Evolutionary conservation across 2,888 invertebrate species (phyloP), one percentile per base, ranked within the genome.

Genomic region (Monochamus alternatus): DNA sequence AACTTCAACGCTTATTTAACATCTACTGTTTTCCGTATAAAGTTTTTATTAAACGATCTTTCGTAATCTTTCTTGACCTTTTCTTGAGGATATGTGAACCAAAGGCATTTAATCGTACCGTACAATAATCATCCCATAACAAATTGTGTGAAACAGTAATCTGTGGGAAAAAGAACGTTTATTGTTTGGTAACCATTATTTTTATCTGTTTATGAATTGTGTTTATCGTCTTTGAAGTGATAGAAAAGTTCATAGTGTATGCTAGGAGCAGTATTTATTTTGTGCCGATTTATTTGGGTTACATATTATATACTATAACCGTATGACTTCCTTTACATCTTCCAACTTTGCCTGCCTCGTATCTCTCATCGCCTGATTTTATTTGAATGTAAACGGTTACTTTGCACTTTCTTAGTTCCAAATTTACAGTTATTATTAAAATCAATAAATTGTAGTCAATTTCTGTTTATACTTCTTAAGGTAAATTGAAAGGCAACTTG

Each of bases 61-160:
- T n/a, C 14, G 47, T 43, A 43, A 63, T 63, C 62, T n/a, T 63
- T 63, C 62, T 63, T 63, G 62, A 63, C 62, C 62, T 63, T 38
- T 63, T 12, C 43, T 32, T 7, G 43, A 14, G 38, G 62, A 63
- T 63, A 43, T 14, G 38, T 63, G 62, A 63, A 63, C 62, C 14
- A 14, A 63, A 43, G 62, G n/a, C 5, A 63, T 22, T 8, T 43
- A 43, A 43, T 14, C 8, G 62, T 43, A 43, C 43, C 7, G 38
- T 7, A 43, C 62, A 43, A 63, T 43, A 63, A 12, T 32, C 38
- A 5, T 62, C 3, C 32, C 22, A 22, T 60, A 32, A 60, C 30
- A 22, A 58, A 30, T 59, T 30, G 10, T 30, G 14, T 63, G 38
- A 63, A 14, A 63, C 8, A 14, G 43, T 38, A 14, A 47, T 47